Evolutionary conservation across 1,140 invertebrate species (phyloP).

Genomic region (Nephotettix cincticeps): DNA sequence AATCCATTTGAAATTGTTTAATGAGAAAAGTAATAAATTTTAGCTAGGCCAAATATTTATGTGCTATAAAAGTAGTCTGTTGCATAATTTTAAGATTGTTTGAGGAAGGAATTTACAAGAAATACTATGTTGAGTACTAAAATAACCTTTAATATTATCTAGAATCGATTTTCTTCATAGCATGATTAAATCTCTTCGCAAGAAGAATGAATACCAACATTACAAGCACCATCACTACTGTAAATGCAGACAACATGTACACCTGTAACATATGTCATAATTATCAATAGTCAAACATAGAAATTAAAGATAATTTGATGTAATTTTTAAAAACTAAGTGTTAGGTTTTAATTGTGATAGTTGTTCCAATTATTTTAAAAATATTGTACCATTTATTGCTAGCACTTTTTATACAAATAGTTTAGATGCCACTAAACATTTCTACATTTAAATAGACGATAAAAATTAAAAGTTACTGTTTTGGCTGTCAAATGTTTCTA

Average conservation of each 20-base stretch:
- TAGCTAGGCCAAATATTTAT: no score
- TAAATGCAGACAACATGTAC: conserved; percentile 85
- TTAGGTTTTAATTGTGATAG: background rate
- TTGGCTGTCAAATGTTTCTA: no score
- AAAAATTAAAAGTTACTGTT: no score
- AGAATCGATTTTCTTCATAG: background rate
- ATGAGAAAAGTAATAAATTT: no score
- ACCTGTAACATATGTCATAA: conserved; percentile 58
- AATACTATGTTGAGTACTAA: no score
- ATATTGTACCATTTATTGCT: background rate
- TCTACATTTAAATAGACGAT: no score
- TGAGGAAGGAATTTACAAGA: no score
- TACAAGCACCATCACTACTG: conserved; percentile 77
- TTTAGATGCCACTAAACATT: no score
- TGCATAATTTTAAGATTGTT: no score
- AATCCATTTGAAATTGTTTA: no score
- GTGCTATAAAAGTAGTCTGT: no score
- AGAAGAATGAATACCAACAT: conserved; percentile 79
- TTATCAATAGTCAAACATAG: background rate
- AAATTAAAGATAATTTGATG: background rate
- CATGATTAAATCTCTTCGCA: conserved; percentile 69
- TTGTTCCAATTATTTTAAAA: background rate
- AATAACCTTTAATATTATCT: no score
- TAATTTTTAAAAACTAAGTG: background rate
- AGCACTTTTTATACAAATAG: background rate